Base-by-base conservation (phyloP, 2,888 invertebrate genomes). In the Oligia strigilis region DNA sequence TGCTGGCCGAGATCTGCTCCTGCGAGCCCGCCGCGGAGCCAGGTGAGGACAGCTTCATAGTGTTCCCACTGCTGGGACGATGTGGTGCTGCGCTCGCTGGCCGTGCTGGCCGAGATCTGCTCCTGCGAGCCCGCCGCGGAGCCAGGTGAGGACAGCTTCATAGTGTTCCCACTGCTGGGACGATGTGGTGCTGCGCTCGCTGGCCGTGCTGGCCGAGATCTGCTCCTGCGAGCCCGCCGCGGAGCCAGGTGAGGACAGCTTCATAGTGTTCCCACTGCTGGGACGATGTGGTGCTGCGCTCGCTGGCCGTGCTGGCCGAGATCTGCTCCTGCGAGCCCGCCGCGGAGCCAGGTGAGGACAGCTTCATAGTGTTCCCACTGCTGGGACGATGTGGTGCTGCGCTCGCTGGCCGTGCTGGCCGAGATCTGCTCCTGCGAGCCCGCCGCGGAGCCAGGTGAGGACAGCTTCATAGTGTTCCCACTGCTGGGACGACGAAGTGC, bases 381-480 rank as follows among this genome's bases (percentile, higher is more conserved):
- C 82, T 98, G 99, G 0, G 99, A 99, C 96, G 99, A 99, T 97
- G 99, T 99, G 77, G 99, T 99, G 69, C 98, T 99, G 78, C 98
- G 99, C 93, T 98, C 98, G 93, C 97, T 99, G 77, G 99, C 99
- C 91, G 99, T 99, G 76, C 97, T 99, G 85, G 99, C 99, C 3
- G 98, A 98, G 97, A 98, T 99, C 86, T 97, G 97, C 94, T 95
- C 95, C 58, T 94, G 95, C 90, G 72, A 77, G 83, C 36, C 2
- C 36, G 36, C 36, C 36, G 36, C 36, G 36, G 36, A 36, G 36
- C 36, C 36, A 36, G 36, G 36, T 36, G 36, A 36, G 60, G 99
- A 99, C 96, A 98, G 98, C 81, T 98, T 99, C 29, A 29, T 29
- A 29, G 29, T 29, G 29, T 29, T 29, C 29, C 29, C 29, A 29